These are phyloP conservation scores for Pelusios castaneus DNA, from an alignment of 2,113 vertebrate genomes.

Conservation along the genomic window DNA sequence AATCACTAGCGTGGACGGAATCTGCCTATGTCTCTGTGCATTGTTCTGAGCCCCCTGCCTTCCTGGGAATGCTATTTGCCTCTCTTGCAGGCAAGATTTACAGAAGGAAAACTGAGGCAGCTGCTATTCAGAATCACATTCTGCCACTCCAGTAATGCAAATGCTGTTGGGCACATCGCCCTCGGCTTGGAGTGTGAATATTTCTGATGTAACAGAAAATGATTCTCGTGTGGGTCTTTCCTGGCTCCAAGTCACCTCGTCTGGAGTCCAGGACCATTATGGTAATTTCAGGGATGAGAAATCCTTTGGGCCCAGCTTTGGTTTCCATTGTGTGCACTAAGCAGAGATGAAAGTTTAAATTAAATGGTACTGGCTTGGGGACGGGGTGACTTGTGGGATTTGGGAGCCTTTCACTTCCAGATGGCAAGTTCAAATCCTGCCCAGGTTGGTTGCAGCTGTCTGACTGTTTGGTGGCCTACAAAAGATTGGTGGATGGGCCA, in stretches of 20 bases:
- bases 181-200: not conserved
- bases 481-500: not conserved
- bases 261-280: not conserved
- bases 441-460: not conserved
- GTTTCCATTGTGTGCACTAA: not conserved
- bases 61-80: conserved; percentile 69
- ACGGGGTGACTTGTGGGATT: not conserved
- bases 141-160: not conserved
- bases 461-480: not conserved
- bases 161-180: not conserved
- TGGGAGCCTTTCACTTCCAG: not conserved
- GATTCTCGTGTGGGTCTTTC: not conserved
- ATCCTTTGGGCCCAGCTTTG: not conserved
- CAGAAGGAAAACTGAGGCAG: not conserved
- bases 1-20: conserved; percentile 57
- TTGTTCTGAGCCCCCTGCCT: conserved; percentile 47
- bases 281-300: not conserved
- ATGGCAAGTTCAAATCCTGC: not conserved
- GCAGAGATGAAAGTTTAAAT: not conserved
- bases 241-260: not conserved
- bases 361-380: not conserved
- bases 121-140: not conserved
- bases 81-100: not conserved
- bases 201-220: not conserved
- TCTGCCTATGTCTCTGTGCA: conserved; percentile 29